Evolutionary conservation across 53 echinoderm and acorn worm species (phyloP), one percentile per base, ranked within the genome.

Genomic region (Glandiceps talaboti): DNA sequence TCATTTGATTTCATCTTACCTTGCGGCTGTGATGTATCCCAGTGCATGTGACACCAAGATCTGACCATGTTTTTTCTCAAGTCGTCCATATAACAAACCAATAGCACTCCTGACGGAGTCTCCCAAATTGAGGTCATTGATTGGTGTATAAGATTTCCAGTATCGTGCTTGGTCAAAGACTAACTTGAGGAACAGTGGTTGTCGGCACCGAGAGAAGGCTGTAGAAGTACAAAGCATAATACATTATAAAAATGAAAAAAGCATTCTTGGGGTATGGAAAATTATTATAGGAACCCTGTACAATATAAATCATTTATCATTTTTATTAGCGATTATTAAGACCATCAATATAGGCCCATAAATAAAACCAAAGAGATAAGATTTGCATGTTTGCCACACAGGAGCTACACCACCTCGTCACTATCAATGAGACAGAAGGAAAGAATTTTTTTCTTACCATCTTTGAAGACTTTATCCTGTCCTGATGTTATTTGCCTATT

Each of bases 1-100:
- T n/a, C n/a, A n/a, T n/a, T n/a, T n/a, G n/a, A 20, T 20, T 45
- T 6, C 20, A 1, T 76, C 84, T 27, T 26, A 96, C 96, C 96
- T 92, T 27, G 96, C 86, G 73, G 96, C 96, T 78, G 84, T 84
- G 33, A 96, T 92, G 86, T 96, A 96, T 1, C 96, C 91, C 74
- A 96, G 75, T 0, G 96, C 96, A 83, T 96, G 96, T 26, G 96
- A 96, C 1, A 96, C 92, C 33, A 93, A 82, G 30, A 80, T 88
- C 72, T 81, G 80, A n/a, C 96, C 96, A 93, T 88, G 92, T 77
- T 89, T 82, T 77, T 88, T 88, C 79, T 96, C 96, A 29, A 96
- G 89, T 29, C 96, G 77, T 30, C 88, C 96, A 87, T 90, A 96
- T 31, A 96, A 89, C 76, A 90, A 86, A 92, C 92, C 90, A 84